Evolutionary conservation across 2,797 vertebrate species (phyloP).

Genomic region (Enteromius viviparus): DNA sequence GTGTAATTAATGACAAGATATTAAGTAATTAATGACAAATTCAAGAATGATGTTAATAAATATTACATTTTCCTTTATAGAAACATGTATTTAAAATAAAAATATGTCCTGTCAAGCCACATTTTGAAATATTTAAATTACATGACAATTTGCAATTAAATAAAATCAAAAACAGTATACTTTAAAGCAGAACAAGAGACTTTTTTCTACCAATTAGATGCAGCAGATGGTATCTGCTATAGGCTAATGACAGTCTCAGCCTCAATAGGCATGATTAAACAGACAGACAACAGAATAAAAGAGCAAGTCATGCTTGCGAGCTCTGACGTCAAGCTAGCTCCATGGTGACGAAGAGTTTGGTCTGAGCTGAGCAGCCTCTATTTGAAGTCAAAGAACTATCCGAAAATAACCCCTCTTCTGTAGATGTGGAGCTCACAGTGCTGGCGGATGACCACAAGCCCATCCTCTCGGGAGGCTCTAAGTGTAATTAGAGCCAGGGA

Average conservation of each 20-base stretch:
- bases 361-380: conserved; percentile 50
- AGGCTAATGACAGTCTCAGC: conserved; percentile 14
- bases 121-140: neutral
- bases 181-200: neutral
- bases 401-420: conserved; percentile 34
- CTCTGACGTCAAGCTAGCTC: conserved; percentile 70
- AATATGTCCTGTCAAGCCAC: neutral
- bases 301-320: conserved; percentile 58
- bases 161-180: neutral
- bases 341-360: conserved; percentile 69
- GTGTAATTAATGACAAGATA: too few species aligned
- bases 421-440: neutral
- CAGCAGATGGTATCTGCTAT: conserved; percentile 26
- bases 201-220: neutral
- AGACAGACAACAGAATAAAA: conserved; percentile 51
- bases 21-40: neutral
- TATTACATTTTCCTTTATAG: neutral
- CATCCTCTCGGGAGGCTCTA: conserved; percentile 30
- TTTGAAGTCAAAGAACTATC: conserved; percentile 61
- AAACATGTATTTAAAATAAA: neutral
- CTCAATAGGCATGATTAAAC: conserved; percentile 30
- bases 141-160: neutral
- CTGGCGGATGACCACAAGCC: conserved; percentile 9
- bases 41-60: neutral
- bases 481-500: conserved; percentile 41